Evolutionary conservation across 2,888 invertebrate species (phyloP), one percentile per base, ranked within the genome.

Genomic region (Hypselothyrea guttata): DNA sequence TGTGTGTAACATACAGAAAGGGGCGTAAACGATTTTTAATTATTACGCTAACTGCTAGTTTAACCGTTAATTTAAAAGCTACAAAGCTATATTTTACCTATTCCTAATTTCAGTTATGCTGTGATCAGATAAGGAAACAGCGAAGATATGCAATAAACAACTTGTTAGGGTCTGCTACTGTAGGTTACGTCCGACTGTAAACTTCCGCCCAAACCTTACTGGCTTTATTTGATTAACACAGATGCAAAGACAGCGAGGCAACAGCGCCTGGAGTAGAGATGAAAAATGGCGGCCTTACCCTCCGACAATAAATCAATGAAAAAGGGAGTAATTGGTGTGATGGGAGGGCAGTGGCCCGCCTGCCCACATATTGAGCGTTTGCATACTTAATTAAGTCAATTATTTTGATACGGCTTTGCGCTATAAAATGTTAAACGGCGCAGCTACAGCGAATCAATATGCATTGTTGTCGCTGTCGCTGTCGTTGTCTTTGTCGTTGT

Each of bases 361-460:
- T 46, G 54, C 18, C 54, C 72, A 31, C 68, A 67, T 48, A 58
- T 57, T 57, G 41, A 60, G 44, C 56, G 75, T 52, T 71, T 68
- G 71, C 63, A 71, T 71, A 81, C 68, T 74, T 81, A 74, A 84
- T 78, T 84, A 84, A 76, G 77, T 71, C 74, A 81, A 78, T 84
- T 78, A 78, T 84, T 81, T 68, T 58, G 65, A 75, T 74, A 78
- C 65, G 74, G 81, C 71, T 68, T 5, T 22, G 52, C 59, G 59
- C 48, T 70, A 63, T 66, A 79, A 79, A 83, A 66, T 70, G 73
- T 60, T 67, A 66, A 69, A 46, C 54, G 42, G 7, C 42, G 33
- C 53, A 35, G 30, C 33, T 35, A 34, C 47, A 54, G 16, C 60
- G 53, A 60, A 81, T 81, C 77, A 79, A 73, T 75, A 65, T 42